Evolutionary conservation across 2,113 vertebrate species (phyloP).

Genomic region (Hippopotamus amphibius): DNA sequence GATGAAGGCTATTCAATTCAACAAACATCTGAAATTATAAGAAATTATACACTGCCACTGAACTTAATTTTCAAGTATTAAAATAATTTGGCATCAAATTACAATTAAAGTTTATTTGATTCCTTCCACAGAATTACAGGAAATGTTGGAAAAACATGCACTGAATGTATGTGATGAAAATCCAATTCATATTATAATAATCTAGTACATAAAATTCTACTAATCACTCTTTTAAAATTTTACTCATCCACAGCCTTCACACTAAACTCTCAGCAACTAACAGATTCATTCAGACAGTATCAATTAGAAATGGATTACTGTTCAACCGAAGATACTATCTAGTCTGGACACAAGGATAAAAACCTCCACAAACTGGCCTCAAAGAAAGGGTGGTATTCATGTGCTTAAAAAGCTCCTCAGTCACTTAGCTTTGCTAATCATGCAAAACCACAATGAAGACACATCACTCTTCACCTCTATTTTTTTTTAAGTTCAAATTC

Average conservation of each 20-base stretch:
- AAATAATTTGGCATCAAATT: slow-evolving; percentile 34
- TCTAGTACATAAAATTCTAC: slow-evolving; percentile 21
- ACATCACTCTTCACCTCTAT: neutral
- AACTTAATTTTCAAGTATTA: slow-evolving; percentile 50
- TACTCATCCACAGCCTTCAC: neutral
- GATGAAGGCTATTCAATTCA: neutral
- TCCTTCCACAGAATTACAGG: neutral
- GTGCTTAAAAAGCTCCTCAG: neutral
- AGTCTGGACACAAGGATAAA: neutral
- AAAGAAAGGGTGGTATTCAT: neutral
- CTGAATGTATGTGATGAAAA: neutral
- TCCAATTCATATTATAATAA: neutral
- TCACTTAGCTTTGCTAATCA: slow-evolving; percentile 4
- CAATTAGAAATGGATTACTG: neutral
- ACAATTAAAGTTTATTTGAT: slow-evolving; percentile 22
- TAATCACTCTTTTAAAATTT: neutral
- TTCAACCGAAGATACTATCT: neutral
- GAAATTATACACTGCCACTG: neutral
- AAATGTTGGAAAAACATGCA: neutral
- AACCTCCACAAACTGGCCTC: neutral
- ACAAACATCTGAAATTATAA: neutral
- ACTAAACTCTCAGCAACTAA: slow-evolving; percentile 27
- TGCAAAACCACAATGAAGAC: neutral
- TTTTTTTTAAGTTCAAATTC: neutral
- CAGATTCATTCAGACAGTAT: neutral